phyloP scores from a whole-genome alignment of 1,140 invertebrate species.

The Conus ventricosus region DNA sequence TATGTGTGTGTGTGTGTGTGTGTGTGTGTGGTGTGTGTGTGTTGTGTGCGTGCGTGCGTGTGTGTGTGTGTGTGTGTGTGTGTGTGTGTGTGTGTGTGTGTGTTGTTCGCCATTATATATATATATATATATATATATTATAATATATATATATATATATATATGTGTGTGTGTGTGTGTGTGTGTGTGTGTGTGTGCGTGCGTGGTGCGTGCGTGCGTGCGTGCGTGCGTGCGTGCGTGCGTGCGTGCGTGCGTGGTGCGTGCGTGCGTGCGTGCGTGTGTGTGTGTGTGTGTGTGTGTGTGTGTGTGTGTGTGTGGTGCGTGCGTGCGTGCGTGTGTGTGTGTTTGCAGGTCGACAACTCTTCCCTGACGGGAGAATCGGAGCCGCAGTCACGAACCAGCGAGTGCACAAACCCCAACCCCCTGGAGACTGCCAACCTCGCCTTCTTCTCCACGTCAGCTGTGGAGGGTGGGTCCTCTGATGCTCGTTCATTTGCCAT shows the following conservation, averaged over 20 bases:
- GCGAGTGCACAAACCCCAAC: constrained; percentile 96
- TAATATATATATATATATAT: no score
- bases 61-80: no score
- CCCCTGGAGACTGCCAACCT: constrained; percentile 96
- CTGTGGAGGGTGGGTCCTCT: no score
- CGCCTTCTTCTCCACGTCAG: constrained; percentile 98
- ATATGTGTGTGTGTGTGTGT: constrained; percentile 14
- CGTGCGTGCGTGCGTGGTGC: constrained; percentile 2
- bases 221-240: background rate
- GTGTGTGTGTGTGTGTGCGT: constrained; percentile 1
- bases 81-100: no score
- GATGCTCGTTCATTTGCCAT: background rate
- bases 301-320: no score
- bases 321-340: no score
- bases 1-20: no score
- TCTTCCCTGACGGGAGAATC: constrained; percentile 94
- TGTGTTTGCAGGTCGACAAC: constrained; percentile 72
- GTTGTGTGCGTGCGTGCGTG: background rate
- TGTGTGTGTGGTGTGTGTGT: no score
- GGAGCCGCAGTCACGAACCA: constrained; percentile 92
- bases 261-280: background rate
- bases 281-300: no score
- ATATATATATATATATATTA: no score
- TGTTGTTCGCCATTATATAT: no score
- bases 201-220: background rate